phyloP scores from a whole-genome alignment of 2,888 invertebrate genomes.

The Drosophila falleni region DNA sequence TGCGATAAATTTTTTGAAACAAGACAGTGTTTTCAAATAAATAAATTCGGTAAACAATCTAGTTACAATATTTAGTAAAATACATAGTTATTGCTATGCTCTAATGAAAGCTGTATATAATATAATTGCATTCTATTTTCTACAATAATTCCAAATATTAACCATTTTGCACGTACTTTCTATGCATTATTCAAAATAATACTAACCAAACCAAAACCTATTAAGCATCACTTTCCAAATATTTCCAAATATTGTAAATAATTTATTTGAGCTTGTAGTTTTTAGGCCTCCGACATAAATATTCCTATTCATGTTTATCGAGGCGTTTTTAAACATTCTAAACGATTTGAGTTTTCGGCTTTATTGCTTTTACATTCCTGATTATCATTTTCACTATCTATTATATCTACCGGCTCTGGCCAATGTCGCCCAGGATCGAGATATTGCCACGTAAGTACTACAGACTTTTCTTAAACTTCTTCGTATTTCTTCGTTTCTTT shows the following conservation, averaged over 20 bases:
- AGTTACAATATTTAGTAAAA: conserved; percentile 5
- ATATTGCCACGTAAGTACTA: conserved; percentile 31
- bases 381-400: conserved; percentile 33
- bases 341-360: conserved; percentile 36
- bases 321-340: conserved; percentile 13
- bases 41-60: conserved; percentile 39
- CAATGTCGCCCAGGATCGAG: conserved; percentile 24
- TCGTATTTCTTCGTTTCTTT: not conserved
- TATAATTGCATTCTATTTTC: conserved; percentile 9
- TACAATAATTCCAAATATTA: conserved; percentile 11
- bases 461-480: not conserved
- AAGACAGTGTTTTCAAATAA: conserved; percentile 14
- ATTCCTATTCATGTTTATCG: conserved; percentile 32
- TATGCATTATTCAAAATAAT: conserved; percentile 25
- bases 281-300: not conserved
- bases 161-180: conserved; percentile 38
- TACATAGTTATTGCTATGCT: conserved; percentile 8
- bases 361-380: conserved; percentile 31
- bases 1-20: conserved; percentile 18
- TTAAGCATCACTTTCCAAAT: conserved; percentile 1
- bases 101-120: conserved; percentile 32
- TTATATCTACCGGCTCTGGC: conserved; percentile 33
- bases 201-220: conserved; percentile 14
- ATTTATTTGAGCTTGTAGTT: conserved; percentile 2
- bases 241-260: conserved; percentile 19